Conservation (phyloP, 1,140 invertebrate genomes). For the Venustaconcha ellipsiformis region DNA sequence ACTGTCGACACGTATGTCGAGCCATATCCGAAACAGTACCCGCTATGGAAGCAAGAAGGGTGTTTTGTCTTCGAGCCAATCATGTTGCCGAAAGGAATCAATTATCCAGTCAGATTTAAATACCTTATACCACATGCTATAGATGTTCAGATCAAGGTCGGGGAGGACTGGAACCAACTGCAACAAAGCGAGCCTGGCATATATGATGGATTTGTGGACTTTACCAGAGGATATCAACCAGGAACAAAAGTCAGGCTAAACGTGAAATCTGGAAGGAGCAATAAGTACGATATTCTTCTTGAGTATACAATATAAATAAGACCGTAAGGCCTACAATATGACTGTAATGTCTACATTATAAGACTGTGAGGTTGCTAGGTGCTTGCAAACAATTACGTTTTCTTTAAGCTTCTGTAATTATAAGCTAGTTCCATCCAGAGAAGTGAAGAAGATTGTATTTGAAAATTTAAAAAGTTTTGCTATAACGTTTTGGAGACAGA, state of each 20-base stretch:
- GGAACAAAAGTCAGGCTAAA: conserved; percentile 60
- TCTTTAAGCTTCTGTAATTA: too few relatives aligned
- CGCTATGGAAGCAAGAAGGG: conserved; percentile 67
- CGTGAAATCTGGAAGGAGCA: conserved; percentile 50
- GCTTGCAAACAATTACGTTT: too few relatives aligned
- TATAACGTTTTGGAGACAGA: too few relatives aligned
- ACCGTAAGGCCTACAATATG: too few relatives aligned
- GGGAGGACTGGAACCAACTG: conserved; percentile 65
- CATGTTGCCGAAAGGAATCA: conserved; percentile 45
- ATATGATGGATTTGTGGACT: conserved; percentile 59
- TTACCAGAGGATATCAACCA: conserved; percentile 45
- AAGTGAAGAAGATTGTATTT: too few relatives aligned
- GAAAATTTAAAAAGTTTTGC: too few relatives aligned
- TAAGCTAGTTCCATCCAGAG: too few relatives aligned
- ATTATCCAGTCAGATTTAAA: conserved; percentile 52
- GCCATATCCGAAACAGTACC: conserved; percentile 67
- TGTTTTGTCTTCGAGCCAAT: conserved; percentile 64
- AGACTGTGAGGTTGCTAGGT: too few relatives aligned
- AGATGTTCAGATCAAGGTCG: conserved; percentile 63
- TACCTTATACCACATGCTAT: conserved; percentile 58
- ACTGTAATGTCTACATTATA: too few relatives aligned
- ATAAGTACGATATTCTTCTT: conserved; percentile 58
- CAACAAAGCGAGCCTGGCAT: conserved; percentile 49
- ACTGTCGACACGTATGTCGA: conserved; percentile 41
- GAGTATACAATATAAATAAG: conserved; percentile 54